These are phyloP conservation scores for Lithophane ornitopus DNA, from an alignment of 2,888 invertebrate species.

Conservation along the genomic window DNA sequence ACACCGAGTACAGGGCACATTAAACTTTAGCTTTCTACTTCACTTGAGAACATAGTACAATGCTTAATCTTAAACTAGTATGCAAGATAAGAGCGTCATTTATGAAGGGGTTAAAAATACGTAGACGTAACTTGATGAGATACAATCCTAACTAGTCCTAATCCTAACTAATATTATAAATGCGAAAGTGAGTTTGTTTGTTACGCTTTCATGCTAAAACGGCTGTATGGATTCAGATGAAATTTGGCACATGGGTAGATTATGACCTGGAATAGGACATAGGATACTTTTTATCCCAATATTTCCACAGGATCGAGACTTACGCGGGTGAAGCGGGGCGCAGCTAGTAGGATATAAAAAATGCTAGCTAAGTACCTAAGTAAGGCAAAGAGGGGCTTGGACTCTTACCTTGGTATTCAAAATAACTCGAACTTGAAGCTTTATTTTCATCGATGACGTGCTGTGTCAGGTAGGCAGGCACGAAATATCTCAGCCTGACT, in stretches of 20 bases:
- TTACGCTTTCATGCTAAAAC: no score
- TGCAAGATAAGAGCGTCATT: slow-evolving; percentile 23
- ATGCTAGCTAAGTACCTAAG: neutral
- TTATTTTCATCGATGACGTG: neutral
- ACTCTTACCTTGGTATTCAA: no score
- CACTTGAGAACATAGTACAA: slow-evolving; percentile 20
- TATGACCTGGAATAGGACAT: no score
- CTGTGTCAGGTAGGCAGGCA: neutral
- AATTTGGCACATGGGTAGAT: no score
- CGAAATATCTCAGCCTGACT: neutral
- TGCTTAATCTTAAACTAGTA: slow-evolving; percentile 16
- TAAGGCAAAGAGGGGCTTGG: neutral
- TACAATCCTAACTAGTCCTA: no score
- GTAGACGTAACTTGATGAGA: neutral
- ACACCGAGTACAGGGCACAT: slow-evolving; percentile 27
- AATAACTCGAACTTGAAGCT: neutral
- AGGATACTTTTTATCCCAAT: no score
- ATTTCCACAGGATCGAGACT: no score
- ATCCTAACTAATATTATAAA: no score
- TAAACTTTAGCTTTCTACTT: slow-evolving; percentile 30
- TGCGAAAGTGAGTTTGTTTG: no score
- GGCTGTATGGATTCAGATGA: no score
- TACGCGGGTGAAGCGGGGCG: no score
- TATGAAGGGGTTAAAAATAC: slow-evolving; percentile 10
- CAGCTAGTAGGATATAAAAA: no score